Base-by-base conservation (phyloP, 2,888 invertebrate genomes). In the Philonicus albiceps region DNA sequence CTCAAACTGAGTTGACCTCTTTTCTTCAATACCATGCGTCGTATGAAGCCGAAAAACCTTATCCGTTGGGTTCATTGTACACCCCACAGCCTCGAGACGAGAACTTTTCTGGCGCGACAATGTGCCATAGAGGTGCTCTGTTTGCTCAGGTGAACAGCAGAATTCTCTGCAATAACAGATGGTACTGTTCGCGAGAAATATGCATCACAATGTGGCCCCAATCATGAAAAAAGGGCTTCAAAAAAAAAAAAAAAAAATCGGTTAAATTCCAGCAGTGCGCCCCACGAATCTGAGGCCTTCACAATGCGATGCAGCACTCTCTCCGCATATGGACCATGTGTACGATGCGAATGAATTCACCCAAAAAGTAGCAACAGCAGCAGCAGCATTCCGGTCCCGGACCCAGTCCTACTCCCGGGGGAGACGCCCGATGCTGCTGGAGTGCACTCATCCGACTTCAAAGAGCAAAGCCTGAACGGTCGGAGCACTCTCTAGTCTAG, bases 381-480 rank as follows among this genome's bases (percentile, higher is more conserved):
- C 49, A 22, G 22, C 64, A 64, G 19, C 64, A 64, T 64, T 27
- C 64, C 64, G 64, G 37, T 76, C n/a, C 16, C 22, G 31, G 37
- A 11, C 76, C 34, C 37, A 11, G 37, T 37, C 37, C 34, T 8
- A n/a, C n/a, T n/a, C n/a, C n/a, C n/a, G n/a, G n/a, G 6, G 16
- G 30, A 11, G 7, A 22, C 27, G 27, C 34, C 64, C 16, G 81
- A 72, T 34, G 27, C 40, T 34, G 11, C 72, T 37, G 72, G 19
- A 64, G 80, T 53, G 83, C 72, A 83, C 83, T 64, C 83, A 22
- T 83, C 55, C 55, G 37, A 83, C 83, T 83, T 83, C 86, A 55
- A 86, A 76, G 86, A 53, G 75, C 76, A 49, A n/a, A 53, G 49
- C 30, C 75, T 72, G 83, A n/a, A 22, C 83, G 37, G 64, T 3